Base-by-base conservation (phyloP, 2,797 vertebrate genomes). In the Taeniopygia guttata region DNA sequence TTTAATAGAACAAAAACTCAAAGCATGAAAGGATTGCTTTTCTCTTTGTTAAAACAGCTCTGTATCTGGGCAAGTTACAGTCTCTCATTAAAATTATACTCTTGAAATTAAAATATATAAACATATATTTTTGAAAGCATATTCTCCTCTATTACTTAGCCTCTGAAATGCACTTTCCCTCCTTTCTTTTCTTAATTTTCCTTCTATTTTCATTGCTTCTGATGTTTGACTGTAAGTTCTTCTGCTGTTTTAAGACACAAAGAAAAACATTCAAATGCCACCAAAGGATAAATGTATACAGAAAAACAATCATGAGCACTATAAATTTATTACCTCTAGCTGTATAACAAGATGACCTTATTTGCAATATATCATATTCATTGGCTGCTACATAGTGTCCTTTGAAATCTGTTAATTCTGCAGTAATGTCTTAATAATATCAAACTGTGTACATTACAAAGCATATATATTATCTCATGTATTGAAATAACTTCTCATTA, bases 321-420 rank as follows among this genome's bases (percentile, higher is more conserved):
- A 84, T 38, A 90, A 86, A 93, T 90, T 72, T 88, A 92, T 88
- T 91, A 79, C 48, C 88, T 84, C 63, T 79, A 76, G 69, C 63
- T 64, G 76, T 60, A 74, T 42, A 91, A 92, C n/a, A 64, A 88
- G 74, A 95, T 79, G 52, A 84, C 70, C 62, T 81, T 81, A 84
- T 81, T 87, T 93, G 80, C 85, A 94, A 73, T 90, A 21, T 22
- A 68, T 93, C 77, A 54, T 30, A 75, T 52, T 73, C 19, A 7
- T 30, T 93, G 77, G 20, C 79, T 86, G 70, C 67, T 93, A 60
- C 52, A 77, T 2, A 82, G 49, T 29, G 26, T 51, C 64, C 70
- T 81, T 49, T 84, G 49, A 84, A 94, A 96, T 88, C 70, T 86
- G 54, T 87, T 93, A 94, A 96, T 95, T 96, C 89, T 20, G 25